Conservation (phyloP, 2,797 vertebrate species). For the Enoplosus armatus region DNA sequence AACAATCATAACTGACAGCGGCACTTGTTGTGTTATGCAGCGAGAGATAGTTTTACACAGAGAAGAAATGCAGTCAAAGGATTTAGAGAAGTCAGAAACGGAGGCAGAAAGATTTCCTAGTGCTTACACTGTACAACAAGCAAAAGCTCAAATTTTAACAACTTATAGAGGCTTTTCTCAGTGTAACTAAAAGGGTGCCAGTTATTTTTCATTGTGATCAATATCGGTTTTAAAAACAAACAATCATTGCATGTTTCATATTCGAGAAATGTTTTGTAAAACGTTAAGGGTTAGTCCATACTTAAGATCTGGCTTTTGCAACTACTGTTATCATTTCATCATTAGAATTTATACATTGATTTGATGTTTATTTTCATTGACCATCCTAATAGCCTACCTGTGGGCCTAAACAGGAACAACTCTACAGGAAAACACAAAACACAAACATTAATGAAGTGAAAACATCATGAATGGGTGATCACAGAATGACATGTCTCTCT, state of each 20-base stretch:
- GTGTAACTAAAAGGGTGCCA: neutral
- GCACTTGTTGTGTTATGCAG: slow-evolving; percentile 34
- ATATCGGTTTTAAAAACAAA: slow-evolving; percentile 4
- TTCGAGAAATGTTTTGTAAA: neutral
- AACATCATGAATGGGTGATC: neutral
- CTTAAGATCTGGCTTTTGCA: neutral
- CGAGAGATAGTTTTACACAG: slow-evolving; percentile 4
- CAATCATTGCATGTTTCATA: neutral
- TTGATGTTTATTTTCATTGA: neutral
- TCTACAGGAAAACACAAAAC: neutral
- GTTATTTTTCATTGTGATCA: neutral
- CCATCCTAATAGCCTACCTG: neutral
- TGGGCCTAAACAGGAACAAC: neutral
- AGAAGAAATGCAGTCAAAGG: slow-evolving; percentile 26
- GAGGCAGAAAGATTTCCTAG: slow-evolving; percentile 5
- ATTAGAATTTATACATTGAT: neutral
- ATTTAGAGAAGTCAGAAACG: slow-evolving; percentile 24
- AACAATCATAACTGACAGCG: slow-evolving; percentile 48
- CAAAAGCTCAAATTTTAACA: neutral
- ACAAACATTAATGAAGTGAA: neutral
- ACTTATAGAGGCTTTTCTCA: neutral
- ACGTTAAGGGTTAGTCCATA: neutral
- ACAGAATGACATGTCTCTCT: neutral
- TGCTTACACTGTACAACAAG: neutral
- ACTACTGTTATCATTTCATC: neutral